These are phyloP conservation scores for Tiliqua scincoides DNA, from an alignment of 2,113 vertebrate species.

Conservation along the genomic window DNA sequence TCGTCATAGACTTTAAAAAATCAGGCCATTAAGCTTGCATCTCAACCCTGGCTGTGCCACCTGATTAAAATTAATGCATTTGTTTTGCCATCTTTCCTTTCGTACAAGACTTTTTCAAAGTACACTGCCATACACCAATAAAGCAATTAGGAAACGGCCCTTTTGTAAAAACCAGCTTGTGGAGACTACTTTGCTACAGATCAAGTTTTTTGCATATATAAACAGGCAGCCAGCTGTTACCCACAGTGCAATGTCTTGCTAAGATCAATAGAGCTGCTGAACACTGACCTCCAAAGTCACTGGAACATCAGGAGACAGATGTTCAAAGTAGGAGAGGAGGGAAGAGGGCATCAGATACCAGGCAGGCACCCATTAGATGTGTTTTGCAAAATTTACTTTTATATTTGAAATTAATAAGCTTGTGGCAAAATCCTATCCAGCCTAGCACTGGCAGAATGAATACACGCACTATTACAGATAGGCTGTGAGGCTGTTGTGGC, in stretches of 20 bases:
- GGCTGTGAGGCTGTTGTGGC: no score
- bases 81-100: neutral
- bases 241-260: neutral
- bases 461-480: no score
- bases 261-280: constrained; percentile 1
- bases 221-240: neutral
- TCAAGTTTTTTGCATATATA: neutral
- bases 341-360: neutral
- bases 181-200: neutral
- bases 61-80: constrained; percentile 1
- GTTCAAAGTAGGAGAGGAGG: neutral
- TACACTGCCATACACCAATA: neutral
- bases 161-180: neutral
- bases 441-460: no score
- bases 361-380: neutral
- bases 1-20: neutral
- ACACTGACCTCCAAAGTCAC: neutral
- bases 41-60: neutral
- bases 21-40: neutral
- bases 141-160: neutral
- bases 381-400: neutral
- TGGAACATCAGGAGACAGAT: neutral
- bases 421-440: no score
- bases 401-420: no score
- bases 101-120: constrained; percentile 8